Evolutionary conservation across 2,888 invertebrate genomes (phyloP).

Genomic region (Perithous albicinctus): DNA sequence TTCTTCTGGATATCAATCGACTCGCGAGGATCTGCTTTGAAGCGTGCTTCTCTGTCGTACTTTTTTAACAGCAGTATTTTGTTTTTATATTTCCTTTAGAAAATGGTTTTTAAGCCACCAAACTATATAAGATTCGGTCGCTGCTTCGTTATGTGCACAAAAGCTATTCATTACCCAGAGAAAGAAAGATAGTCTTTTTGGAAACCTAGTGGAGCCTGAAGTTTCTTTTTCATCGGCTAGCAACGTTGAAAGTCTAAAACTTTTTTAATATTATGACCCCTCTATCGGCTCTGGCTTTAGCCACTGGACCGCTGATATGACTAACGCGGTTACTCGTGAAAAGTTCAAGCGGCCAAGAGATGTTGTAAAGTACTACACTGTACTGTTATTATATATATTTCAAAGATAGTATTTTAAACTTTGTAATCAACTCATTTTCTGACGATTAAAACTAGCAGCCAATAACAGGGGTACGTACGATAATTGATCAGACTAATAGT

Average conservation of each 20-base stretch:
- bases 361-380: conserved; percentile 1
- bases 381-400: neutral
- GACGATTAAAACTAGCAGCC: neutral
- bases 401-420: neutral
- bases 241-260: conserved; percentile 44
- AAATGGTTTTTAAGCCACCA: neutral
- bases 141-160: neutral
- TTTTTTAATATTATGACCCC: conserved; percentile 60
- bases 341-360: conserved; percentile 24
- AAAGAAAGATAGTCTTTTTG: neutral
- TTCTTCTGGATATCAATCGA: neutral
- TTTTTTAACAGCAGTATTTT: neutral
- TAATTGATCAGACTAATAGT: neutral
- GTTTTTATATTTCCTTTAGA: neutral
- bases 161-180: neutral
- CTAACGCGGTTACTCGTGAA: conserved; percentile 41
- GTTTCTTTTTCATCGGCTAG: conserved; percentile 37
- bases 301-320: conserved; percentile 35
- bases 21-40: neutral
- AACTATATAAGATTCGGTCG: neutral
- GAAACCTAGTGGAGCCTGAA: conserved; percentile 8
- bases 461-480: neutral
- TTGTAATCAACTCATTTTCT: neutral
- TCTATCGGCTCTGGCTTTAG: conserved; percentile 13
- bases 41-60: neutral